phyloP scores from a whole-genome alignment of 2,888 invertebrate genomes.

The Argyra leucocephala region DNA sequence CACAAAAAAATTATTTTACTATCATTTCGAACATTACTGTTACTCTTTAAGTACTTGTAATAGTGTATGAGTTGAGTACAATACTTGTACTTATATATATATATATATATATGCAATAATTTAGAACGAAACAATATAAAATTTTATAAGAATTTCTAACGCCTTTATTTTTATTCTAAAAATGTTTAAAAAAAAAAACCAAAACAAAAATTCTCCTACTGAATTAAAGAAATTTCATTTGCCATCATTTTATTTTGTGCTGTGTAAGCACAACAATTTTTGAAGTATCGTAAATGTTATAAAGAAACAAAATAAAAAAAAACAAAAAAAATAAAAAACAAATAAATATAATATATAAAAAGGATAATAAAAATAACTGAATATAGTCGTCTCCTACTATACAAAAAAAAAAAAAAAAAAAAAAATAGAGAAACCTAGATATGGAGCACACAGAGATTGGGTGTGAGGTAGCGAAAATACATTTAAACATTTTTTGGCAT shows the following conservation, averaged over 20 bases:
- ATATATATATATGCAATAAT: no score
- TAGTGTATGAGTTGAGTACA: no score
- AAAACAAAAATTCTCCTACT: background rate
- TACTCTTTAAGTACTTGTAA: no score
- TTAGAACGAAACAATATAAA: background rate
- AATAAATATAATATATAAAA: background rate
- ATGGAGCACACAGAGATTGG: no score
- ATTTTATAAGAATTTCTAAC: background rate
- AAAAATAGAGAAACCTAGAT: no score
- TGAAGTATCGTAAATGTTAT: background rate
- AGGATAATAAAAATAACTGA: background rate
- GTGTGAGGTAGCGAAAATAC: no score
- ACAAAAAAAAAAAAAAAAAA: no score
- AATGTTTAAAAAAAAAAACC: background rate
- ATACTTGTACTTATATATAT: no score
- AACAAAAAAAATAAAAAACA: background rate
- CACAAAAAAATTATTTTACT: no score
- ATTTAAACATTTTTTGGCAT: no score
- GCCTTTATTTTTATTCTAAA: background rate
- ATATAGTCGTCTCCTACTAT: background rate
- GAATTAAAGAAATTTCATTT: background rate
- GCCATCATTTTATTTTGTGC: background rate
- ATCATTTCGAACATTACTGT: no score
- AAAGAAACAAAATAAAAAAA: background rate
- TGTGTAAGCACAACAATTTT: conserved; percentile 6